Conservation (phyloP, 2,888 invertebrate genomes). For the Diogma glabrata region DNA sequence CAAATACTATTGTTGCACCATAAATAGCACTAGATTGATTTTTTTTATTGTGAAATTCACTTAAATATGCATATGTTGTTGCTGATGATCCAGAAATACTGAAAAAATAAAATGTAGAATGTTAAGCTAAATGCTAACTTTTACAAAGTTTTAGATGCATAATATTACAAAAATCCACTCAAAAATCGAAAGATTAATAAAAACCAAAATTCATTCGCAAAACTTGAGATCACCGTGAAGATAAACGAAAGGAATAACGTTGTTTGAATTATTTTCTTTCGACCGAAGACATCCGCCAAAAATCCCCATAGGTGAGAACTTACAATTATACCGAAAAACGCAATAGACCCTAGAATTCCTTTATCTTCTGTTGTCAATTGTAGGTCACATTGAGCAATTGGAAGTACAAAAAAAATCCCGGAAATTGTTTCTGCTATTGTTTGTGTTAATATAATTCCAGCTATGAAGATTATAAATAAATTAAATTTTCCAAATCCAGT, state of each 20-base stretch:
- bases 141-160: too few species aligned
- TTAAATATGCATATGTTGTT: constrained; percentile 40
- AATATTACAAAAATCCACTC: constrained; percentile 44
- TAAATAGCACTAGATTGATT: constrained; percentile 37
- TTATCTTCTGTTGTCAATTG: constrained; percentile 31
- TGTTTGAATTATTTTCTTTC: constrained; percentile 37
- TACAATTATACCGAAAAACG: constrained; percentile 38
- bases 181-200: constrained; percentile 40
- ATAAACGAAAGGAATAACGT: constrained; percentile 37
- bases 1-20: constrained; percentile 30
- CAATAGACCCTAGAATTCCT: constrained; percentile 34
- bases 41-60: constrained; percentile 40
- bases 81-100: constrained; percentile 39
- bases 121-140: too few species aligned
- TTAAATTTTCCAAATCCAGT: constrained; percentile 43
- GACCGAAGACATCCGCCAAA: constrained; percentile 41
- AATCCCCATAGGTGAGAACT: constrained; percentile 46
- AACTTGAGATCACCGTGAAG: constrained; percentile 39
- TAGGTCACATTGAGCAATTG: constrained; percentile 39
- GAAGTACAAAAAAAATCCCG: constrained; percentile 42
- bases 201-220: constrained; percentile 38
- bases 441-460: constrained; percentile 40
- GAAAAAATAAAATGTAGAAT: too few species aligned
- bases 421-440: constrained; percentile 37
- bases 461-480: constrained; percentile 35